Percentiles rank a stretch among this genome's conserved stretches.
Evolutionary conservation across 2,888 invertebrate genomes (phyloP).

Genomic region (Cheilosia vernalis): DNA sequence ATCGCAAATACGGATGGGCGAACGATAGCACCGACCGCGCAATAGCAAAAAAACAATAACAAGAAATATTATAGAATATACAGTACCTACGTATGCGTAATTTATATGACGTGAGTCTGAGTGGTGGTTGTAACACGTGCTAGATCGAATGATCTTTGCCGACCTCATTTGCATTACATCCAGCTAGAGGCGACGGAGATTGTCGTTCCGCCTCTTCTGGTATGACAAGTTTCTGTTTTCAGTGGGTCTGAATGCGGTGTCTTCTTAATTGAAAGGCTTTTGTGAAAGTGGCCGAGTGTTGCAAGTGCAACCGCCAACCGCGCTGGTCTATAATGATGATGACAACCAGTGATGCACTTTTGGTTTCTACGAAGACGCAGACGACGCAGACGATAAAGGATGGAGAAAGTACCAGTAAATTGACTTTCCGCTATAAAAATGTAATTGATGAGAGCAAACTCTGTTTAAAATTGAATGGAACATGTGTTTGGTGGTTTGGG

Average conservation of each 20-base stretch:
- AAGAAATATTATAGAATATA: neutral
- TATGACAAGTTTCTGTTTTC: constrained; percentile 45
- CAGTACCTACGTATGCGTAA: neutral
- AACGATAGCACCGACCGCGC: neutral
- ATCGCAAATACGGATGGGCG: constrained; percentile 28
- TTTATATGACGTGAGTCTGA: neutral
- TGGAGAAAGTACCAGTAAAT: constrained; percentile 56
- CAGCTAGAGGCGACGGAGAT: neutral
- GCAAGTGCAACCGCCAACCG: constrained; percentile 15
- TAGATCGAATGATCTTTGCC: constrained; percentile 47
- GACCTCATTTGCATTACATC: constrained; percentile 48
- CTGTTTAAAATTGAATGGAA: neutral
- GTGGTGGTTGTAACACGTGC: constrained; percentile 48
- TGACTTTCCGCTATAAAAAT: constrained; percentile 34
- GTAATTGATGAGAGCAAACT: constrained; percentile 7
- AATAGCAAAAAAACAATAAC: neutral
- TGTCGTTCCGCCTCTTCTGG: constrained; percentile 5
- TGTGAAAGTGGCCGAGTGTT: constrained; percentile 57
- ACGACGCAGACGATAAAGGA: neutral
- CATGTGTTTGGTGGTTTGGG: neutral
- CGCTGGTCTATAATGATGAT: constrained; percentile 36
- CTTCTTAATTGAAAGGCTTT: constrained; percentile 49
- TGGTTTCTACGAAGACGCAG: constrained; percentile 48
- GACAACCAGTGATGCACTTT: constrained; percentile 63
- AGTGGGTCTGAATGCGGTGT: neutral